A percentile compares a stretch with the other conserved stretches of the same genome.
phyloP scores from a whole-genome alignment of 2,888 invertebrate genomes.

The Ectropis crepuscularia region DNA sequence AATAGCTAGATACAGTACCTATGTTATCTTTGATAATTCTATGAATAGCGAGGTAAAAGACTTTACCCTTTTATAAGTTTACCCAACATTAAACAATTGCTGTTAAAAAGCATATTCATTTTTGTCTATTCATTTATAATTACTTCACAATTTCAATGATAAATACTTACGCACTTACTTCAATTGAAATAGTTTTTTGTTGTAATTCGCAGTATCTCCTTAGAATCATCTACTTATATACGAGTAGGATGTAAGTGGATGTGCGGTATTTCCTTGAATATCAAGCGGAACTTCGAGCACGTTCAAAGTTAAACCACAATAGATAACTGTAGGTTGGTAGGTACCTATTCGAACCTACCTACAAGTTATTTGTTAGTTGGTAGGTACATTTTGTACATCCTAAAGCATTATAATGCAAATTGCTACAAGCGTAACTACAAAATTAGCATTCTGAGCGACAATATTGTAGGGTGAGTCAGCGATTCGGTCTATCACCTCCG shows the following conservation, averaged over 20 bases:
- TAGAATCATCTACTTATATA: not conserved
- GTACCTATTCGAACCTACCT: slow-evolving; percentile 14
- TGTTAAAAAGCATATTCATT: no score
- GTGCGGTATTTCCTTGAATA: slow-evolving; percentile 31
- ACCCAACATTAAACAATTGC: no score
- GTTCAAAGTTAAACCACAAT: slow-evolving; percentile 28
- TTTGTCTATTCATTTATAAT: no score
- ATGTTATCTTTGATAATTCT: no score
- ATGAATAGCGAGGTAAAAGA: no score
- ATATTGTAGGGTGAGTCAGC: slow-evolving; percentile 80
- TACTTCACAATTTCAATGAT: no score
- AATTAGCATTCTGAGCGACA: slow-evolving; percentile 81
- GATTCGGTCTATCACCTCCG: slow-evolving; percentile 72
- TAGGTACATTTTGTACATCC: slow-evolving; percentile 52
- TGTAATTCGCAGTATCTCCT: no score
- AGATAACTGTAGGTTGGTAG: slow-evolving; percentile 24
- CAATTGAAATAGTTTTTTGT: no score
- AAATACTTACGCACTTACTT: no score
- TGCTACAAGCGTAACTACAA: slow-evolving; percentile 79
- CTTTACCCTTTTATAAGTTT: no score
- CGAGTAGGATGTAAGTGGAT: not conserved
- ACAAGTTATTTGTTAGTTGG: slow-evolving; percentile 17
- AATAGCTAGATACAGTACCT: no score
- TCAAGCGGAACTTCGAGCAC: slow-evolving; percentile 28
- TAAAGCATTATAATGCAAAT: slow-evolving; percentile 81